Evolutionary conservation across 2,797 vertebrate genomes (phyloP).

Genomic region (Phoebastria nigripes): DNA sequence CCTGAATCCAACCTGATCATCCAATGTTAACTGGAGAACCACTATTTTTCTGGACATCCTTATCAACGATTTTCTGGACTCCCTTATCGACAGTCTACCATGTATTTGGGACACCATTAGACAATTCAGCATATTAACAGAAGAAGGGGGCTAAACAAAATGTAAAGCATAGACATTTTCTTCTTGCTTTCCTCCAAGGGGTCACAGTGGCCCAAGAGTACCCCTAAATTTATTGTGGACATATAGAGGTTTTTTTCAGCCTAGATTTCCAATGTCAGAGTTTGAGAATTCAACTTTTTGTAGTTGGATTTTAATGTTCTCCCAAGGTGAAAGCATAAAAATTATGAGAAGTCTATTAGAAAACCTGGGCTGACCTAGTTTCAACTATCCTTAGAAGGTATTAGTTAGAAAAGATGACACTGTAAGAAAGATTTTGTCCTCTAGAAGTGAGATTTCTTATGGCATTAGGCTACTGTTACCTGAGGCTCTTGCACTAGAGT

Average conservation of each 20-base stretch:
- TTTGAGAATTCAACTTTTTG: not conserved
- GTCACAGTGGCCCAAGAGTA: not conserved
- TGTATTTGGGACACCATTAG: not conserved
- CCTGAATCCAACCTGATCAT: not conserved
- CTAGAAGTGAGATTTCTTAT: not conserved
- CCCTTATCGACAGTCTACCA: not conserved
- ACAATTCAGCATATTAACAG: not conserved
- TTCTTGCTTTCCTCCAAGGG: not conserved
- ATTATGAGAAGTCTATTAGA: not conserved
- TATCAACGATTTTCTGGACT: not conserved
- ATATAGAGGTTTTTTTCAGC: not conserved
- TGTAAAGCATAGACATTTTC: not conserved
- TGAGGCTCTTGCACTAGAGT: not conserved
- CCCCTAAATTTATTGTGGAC: not conserved
- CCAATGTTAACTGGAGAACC: not conserved
- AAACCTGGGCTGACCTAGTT: not conserved
- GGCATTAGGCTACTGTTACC: not conserved
- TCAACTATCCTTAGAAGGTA: not conserved
- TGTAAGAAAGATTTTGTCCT: not conserved
- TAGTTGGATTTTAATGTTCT: not conserved
- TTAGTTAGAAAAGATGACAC: not conserved
- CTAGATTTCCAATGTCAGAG: not conserved
- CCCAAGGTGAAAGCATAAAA: not conserved
- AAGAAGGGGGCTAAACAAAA: not conserved
- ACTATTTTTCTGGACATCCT: not conserved